phyloP scores from a whole-genome alignment of 2,797 vertebrate species.

The Okamejei kenojei region DNA sequence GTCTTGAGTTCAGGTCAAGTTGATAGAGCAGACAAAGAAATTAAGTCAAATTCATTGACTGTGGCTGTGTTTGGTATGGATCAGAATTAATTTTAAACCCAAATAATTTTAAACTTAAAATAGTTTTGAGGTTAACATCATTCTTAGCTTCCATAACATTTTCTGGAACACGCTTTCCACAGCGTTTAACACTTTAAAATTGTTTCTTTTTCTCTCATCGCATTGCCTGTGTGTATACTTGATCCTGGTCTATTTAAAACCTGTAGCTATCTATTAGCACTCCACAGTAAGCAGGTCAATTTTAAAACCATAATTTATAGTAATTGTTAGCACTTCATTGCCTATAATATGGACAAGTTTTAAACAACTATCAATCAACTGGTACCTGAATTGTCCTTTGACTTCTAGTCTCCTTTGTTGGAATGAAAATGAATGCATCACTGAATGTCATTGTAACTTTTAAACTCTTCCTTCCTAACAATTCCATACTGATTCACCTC shows the following conservation, averaged over 20 bases:
- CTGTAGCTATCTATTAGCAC: background rate
- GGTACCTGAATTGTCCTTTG: background rate
- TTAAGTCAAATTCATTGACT: no score
- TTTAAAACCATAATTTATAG: background rate
- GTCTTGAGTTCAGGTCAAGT: no score
- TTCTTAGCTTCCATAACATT: background rate
- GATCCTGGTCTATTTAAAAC: background rate
- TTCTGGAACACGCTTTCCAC: background rate
- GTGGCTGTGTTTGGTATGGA: no score
- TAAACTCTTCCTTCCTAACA: background rate
- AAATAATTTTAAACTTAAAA: background rate
- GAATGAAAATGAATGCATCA: background rate
- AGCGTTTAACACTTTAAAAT: background rate
- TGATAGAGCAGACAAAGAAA: no score
- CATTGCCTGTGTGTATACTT: background rate
- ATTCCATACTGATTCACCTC: background rate
- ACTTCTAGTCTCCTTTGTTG: background rate
- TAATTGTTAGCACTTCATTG: background rate
- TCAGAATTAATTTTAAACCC: no score
- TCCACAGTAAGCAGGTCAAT: background rate
- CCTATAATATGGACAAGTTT: background rate
- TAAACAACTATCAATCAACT: background rate
- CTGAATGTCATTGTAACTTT: background rate
- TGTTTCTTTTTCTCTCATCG: background rate
- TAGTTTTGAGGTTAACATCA: background rate